Evolutionary conservation across 2,888 invertebrate genomes (phyloP), one percentile per base, ranked within the genome.

Genomic region (Drosophila mercatorum): DNA sequence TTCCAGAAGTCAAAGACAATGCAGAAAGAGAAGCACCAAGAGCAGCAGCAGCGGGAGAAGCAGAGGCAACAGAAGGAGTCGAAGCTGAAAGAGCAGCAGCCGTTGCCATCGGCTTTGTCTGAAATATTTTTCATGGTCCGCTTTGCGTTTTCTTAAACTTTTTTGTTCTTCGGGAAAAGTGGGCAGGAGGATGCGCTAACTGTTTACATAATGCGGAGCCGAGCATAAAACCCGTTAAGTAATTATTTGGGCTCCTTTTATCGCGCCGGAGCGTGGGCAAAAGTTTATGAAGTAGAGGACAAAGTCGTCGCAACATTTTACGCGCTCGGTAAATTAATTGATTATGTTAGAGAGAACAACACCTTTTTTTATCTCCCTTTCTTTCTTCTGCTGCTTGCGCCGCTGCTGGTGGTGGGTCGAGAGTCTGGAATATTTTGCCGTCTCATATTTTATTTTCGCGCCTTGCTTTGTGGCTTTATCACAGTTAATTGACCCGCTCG

Each of bases 141-240:
- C 63, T 52, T 59, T 51, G 12, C 58, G 12, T 51, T 55, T 49
- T 38, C 46, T 61, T 22, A 5, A 2, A 11, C 12, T 14, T 72
- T 53, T 44, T 40, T 53, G 6, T 0, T n/a, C 28, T 53, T 11
- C 5, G 40, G 53, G 10, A 1, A 5, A 5, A 17, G 5, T 51
- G 49, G 49, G 34, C 3, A 11, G 49, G 31, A 6, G 49, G 49
- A 17, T 34, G 47, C 70, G 63, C 55, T 71, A 61, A 63, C 69
- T 77, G 80, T 82, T 76, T 82, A 72, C 80, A 79, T 81, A 82
- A 81, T 81, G 81, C 80, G 76, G 51, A 74, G 67, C 77, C 56
- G 66, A 70, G 80, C 81, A 77, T 82, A 77, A 80, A 81, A 82
- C 83, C 83, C 80, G 81, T 80, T 82, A 81, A 81, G 81, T 81